Evolutionary conservation across 2,113 vertebrate species (phyloP).

Genomic region (Gadus chalcogrammus): DNA sequence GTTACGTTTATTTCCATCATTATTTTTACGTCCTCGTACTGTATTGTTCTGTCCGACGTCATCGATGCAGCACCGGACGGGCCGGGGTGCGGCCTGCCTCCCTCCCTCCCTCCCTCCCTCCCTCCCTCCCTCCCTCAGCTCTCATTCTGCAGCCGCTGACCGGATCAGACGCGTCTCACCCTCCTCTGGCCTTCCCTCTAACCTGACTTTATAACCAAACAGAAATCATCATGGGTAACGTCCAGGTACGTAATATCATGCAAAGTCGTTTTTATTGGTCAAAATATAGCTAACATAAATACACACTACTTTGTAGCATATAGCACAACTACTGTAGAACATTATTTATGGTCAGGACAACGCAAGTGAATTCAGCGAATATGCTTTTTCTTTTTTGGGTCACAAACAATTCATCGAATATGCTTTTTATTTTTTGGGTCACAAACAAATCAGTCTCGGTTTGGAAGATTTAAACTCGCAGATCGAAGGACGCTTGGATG

Average conservation of each 20-base stretch:
- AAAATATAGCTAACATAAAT: background rate
- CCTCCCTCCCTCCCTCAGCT: background rate
- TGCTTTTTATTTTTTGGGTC: too few species aligned
- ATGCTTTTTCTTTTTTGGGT: too few species aligned
- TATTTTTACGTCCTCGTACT: too few species aligned
- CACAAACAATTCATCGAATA: too few species aligned
- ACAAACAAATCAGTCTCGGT: too few species aligned
- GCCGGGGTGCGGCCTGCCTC: slow-evolving; percentile 21
- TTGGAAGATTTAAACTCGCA: too few species aligned
- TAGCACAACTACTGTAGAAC: too few species aligned
- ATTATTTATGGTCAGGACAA: too few species aligned
- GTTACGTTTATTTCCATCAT: too few species aligned
- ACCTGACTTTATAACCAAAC: background rate
- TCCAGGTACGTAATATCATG: slow-evolving; percentile 61
- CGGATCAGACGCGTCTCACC: background rate
- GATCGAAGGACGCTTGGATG: too few species aligned
- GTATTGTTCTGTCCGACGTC: slow-evolving; percentile 44
- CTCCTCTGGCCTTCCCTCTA: background rate
- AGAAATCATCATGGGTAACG: slow-evolving; percentile 67
- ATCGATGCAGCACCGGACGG: slow-evolving; percentile 43
- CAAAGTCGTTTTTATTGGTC: background rate
- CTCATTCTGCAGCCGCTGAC: background rate
- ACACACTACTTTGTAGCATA: too few species aligned
- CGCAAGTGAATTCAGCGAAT: too few species aligned
- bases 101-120: background rate